phyloP scores from a whole-genome alignment of 92 coral and sea anemone species.

The Muricea muricata region DNA sequence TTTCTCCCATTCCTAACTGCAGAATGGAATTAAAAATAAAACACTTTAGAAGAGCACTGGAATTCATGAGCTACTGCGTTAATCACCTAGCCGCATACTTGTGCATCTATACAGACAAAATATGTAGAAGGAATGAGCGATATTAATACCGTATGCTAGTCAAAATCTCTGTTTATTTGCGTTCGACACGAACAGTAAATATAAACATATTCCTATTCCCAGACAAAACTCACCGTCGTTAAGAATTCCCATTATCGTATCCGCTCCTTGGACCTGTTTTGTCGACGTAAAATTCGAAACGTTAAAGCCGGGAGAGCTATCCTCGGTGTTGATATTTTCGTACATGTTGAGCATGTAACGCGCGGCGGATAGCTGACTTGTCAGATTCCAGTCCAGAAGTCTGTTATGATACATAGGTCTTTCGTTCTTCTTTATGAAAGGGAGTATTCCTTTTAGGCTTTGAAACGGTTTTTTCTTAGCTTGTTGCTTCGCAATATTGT shows the following conservation, averaged over 20 bases:
- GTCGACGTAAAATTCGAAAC: constrained; percentile 16
- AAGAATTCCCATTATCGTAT: constrained; percentile 35
- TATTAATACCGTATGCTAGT: not conserved
- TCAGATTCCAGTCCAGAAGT: constrained; percentile 14
- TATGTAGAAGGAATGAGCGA: not conserved
- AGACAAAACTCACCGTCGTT: constrained; percentile 33
- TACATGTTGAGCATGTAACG: constrained; percentile 30
- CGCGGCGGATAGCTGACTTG: constrained; percentile 13
- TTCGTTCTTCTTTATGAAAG: not conserved
- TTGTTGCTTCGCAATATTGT: not conserved
- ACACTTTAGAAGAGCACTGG: too few relatives aligned
- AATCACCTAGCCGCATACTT: not conserved
- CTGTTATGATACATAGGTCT: not conserved
- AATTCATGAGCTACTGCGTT: not conserved
- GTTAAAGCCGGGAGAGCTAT: not conserved
- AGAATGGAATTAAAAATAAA: too few relatives aligned
- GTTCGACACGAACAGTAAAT: not conserved
- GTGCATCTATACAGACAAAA: not conserved
- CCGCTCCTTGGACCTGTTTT: constrained; percentile 16
- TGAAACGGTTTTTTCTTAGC: not conserved
- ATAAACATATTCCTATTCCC: too few relatives aligned
- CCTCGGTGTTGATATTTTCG: not conserved
- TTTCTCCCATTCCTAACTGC: too few relatives aligned
- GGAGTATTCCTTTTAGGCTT: not conserved
- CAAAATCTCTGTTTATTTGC: constrained; percentile 1